Evolutionary conservation across 2,888 invertebrate genomes (phyloP), one percentile per base, ranked within the genome.

Genomic region (Rambutsinella grinnellia): DNA sequence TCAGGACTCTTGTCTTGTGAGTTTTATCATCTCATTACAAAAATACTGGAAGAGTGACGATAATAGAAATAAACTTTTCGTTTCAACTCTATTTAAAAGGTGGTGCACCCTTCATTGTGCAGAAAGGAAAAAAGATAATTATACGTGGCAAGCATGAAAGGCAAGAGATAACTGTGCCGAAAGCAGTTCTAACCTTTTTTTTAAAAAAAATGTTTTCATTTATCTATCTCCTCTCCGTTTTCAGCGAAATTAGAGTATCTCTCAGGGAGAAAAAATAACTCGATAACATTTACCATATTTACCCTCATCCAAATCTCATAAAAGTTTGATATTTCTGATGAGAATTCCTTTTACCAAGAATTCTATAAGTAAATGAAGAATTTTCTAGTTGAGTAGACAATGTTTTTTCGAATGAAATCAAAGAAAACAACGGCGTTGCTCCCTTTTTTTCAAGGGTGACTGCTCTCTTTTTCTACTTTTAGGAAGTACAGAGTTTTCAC

Each of bases 401-500:
- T 46, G 21, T 60, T 69, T n/a, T n/a, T 76, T 65, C 63, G 65
- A 69, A 63, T 65, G 69, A 76, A 76, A 76, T 76, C 76, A 76
- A 68, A 75, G 26, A 74, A 74, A 62, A 36, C 13, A 36, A 62
- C 69, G 57, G 65, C 60, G 68, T 76, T 76, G 58, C 69, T 63
- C 76, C 76, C 69, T 76, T 74, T 72, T 72, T 61, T 69, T 69
- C 69, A 76, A 57, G 68, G 76, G 68, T 76, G 76, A 69, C 51
- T 76, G 76, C 65, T 76, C 69, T 63, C 60, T 76, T 76, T 65
- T 72, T 72, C 53, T 65, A 36, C 36, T 36, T 36, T 36, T 36
- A 36, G 36, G 36, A 61, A 27, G 17, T 27, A 44, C 21, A 60
- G 23, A 19, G 56, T 69, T 62, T 63, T 54, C 62, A 63, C 71